Evolutionary conservation across 2,888 invertebrate species (phyloP).

Genomic region (Abrostola tripartita): DNA sequence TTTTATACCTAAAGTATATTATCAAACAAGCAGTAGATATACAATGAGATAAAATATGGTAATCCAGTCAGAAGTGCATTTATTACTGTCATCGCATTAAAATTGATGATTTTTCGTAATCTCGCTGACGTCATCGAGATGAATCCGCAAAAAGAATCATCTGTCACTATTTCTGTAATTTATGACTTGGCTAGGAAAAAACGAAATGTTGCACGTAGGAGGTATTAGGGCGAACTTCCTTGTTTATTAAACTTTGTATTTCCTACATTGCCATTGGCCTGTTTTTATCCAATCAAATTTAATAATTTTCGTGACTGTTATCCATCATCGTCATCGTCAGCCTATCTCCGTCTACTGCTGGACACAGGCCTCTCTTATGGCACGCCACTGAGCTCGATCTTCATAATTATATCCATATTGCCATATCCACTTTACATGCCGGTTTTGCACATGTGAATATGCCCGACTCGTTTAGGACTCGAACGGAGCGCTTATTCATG

Average conservation of each 20-base stretch:
- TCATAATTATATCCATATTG: too few relatives aligned
- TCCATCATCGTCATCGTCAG: too few relatives aligned
- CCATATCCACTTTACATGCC: too few relatives aligned
- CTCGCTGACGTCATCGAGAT: constrained; percentile 36
- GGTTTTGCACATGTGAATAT: too few relatives aligned
- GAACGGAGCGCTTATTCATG: too few relatives aligned
- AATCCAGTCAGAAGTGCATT: constrained; percentile 38
- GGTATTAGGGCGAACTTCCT: constrained; percentile 19
- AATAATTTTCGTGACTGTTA: too few relatives aligned
- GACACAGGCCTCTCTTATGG: too few relatives aligned
- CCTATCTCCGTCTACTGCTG: too few relatives aligned
- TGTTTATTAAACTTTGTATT: constrained; percentile 17
- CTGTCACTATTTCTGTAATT: constrained; percentile 34
- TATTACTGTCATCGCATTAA: constrained; percentile 49
- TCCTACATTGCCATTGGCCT: constrained; percentile 4
- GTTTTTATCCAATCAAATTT: background rate
- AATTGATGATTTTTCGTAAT: constrained; percentile 44
- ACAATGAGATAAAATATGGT: constrained; percentile 24
- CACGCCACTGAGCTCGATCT: too few relatives aligned
- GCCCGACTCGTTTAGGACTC: too few relatives aligned
- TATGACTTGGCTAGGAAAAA: constrained; percentile 34
- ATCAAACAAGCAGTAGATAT: constrained; percentile 16
- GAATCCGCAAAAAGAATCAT: constrained; percentile 30
- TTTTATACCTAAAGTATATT: constrained; percentile 6
- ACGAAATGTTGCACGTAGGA: constrained; percentile 17